Percentiles rank a stretch among this genome's conserved stretches.
These are phyloP conservation scores for Lichenostomus cassidix DNA, from an alignment of 2,113 vertebrate genomes.

Conservation along the genomic window DNA sequence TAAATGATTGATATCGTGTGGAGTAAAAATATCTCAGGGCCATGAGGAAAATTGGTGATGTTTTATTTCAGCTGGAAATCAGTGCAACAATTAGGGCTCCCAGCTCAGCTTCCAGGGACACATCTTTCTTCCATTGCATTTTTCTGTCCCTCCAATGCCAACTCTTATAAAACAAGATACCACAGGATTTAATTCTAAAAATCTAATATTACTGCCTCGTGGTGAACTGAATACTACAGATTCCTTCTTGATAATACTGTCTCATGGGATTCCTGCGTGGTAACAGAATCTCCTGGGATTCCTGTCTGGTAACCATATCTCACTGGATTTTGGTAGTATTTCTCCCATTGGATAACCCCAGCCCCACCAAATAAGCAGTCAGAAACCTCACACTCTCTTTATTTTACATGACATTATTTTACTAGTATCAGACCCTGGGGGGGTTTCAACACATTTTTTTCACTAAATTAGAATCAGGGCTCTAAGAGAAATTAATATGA, in stretches of 20 bases:
- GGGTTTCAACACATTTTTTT: not conserved
- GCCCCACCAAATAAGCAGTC: slow-evolving; percentile 53
- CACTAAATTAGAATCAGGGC: not conserved
- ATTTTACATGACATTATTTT: slow-evolving; percentile 27
- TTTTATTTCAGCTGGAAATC: slow-evolving; percentile 2
- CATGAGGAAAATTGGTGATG: not conserved
- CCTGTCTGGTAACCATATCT: slow-evolving; percentile 71
- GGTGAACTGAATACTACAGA: slow-evolving; percentile 60
- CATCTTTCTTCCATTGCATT: slow-evolving; percentile 53
- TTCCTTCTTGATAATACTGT: slow-evolving; percentile 72
- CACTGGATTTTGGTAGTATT: slow-evolving; percentile 58
- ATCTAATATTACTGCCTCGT: slow-evolving; percentile 71
- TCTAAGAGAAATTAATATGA: not conserved
- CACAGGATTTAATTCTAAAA: slow-evolving; percentile 69
- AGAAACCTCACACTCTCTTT: slow-evolving; percentile 34
- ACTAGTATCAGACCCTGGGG: not conserved
- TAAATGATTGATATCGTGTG: not conserved
- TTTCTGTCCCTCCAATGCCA: slow-evolving; percentile 46
- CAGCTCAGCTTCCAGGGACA: slow-evolving; percentile 37
- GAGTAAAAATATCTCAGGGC: not conserved
- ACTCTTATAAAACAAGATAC: slow-evolving; percentile 73
- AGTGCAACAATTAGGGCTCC: not conserved
- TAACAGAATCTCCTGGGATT: slow-evolving; percentile 70
- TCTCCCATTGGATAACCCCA: slow-evolving; percentile 58
- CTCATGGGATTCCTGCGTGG: slow-evolving; percentile 62